A percentile compares a stretch with the other conserved stretches of the same genome.
phyloP scores from a whole-genome alignment of 2,888 invertebrate species.

The Cylindroiulus punctatus region DNA sequence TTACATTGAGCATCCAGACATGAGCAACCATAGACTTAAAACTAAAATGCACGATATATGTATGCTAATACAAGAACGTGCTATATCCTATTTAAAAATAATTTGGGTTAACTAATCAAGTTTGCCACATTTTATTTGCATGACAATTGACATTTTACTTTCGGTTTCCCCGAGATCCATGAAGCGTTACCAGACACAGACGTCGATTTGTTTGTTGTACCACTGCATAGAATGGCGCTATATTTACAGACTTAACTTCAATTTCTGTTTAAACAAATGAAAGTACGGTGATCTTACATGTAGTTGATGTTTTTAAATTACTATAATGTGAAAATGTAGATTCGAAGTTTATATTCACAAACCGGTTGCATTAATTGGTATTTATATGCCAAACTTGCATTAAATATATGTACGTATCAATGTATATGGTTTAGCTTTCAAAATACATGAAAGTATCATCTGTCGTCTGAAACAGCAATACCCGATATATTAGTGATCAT shows the following conservation, averaged over 20 bases:
- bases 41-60: no score
- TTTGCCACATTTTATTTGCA: background rate
- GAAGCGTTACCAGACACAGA: background rate
- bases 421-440: background rate
- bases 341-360: background rate
- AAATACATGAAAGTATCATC: background rate
- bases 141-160: background rate
- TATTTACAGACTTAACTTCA: background rate
- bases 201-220: background rate
- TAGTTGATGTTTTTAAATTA: background rate
- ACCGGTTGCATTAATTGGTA: background rate
- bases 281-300: background rate
- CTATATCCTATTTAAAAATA: background rate
- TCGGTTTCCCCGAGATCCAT: background rate
- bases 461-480: background rate
- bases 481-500: background rate
- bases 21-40: no score
- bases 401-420: background rate
- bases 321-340: background rate
- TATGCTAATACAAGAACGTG: background rate
- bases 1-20: no score
- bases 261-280: background rate
- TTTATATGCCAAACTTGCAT: background rate
- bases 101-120: constrained; percentile 10
- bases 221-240: background rate